Evolutionary conservation across 2,113 vertebrate genomes (phyloP).

Genomic region (Psittacara wagleri): DNA sequence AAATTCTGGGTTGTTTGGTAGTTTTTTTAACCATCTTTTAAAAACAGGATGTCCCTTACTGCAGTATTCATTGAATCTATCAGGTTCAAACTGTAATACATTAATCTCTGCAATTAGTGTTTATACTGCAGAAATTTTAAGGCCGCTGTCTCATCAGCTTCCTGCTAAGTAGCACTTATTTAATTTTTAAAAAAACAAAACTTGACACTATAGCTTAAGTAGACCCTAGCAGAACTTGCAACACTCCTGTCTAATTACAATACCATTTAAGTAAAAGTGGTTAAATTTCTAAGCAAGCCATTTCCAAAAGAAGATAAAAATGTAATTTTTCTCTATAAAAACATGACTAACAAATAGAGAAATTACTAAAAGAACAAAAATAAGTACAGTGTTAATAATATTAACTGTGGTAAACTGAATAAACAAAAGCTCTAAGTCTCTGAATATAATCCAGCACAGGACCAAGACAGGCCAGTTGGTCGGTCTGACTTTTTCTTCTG

Average conservation of each 20-base stretch:
- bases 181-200: not conserved
- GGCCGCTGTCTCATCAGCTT: not conserved
- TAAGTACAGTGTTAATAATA: not conserved
- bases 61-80: not conserved
- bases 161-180: not conserved
- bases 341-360: not conserved
- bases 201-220: not conserved
- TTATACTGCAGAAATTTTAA: not conserved
- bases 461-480: not conserved
- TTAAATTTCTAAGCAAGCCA: not conserved
- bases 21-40: not conserved
- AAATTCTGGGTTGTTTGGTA: not conserved
- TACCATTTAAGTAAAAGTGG: not conserved
- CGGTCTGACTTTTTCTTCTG: not conserved
- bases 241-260: not conserved
- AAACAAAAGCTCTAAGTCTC: not conserved
- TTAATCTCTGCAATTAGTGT: not conserved
- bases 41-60: not conserved
- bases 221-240: not conserved
- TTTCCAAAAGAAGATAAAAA: not conserved
- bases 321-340: not conserved
- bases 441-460: not conserved
- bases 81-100: not conserved
- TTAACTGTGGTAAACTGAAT: not conserved
- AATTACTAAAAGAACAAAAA: not conserved